Conservation (phyloP, 2,888 invertebrate genomes). For the Seira ritae region DNA sequence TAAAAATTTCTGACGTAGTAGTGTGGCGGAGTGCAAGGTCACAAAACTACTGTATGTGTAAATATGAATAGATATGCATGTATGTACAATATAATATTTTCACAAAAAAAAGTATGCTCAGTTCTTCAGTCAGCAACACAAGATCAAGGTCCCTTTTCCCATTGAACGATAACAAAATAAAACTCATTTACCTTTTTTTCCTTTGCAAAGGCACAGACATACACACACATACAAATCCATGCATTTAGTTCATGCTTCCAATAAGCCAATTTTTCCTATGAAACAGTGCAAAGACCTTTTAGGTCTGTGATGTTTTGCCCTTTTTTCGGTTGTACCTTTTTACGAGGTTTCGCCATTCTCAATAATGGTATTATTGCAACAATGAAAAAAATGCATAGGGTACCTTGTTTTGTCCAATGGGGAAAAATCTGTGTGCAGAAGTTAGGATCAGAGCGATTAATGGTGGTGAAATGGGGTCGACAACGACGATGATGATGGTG, state of each 20-base stretch:
- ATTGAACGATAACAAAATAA: constrained; percentile 7
- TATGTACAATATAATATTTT: no score
- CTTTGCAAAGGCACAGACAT: no score
- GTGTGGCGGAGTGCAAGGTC: no score
- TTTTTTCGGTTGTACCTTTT: constrained; percentile 19
- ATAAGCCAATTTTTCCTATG: constrained; percentile 39
- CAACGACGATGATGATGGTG: not conserved
- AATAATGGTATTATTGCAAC: no score
- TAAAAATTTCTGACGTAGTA: no score
- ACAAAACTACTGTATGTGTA: no score
- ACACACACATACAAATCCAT: no score
- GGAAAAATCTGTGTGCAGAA: constrained; percentile 6
- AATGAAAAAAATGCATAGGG: not conserved
- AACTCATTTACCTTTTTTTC: constrained; percentile 20
- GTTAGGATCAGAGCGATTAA: not conserved
- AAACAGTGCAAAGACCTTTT: constrained; percentile 46
- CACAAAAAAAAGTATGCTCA: not conserved
- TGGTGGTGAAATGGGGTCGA: no score
- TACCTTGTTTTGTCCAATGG: constrained; percentile 14
- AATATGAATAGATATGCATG: no score
- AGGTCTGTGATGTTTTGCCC: constrained; percentile 25
- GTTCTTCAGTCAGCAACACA: not conserved
- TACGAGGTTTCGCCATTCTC: not conserved
- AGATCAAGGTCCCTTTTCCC: constrained; percentile 5
- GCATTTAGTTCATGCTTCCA: not conserved